Evolutionary conservation across 2,888 invertebrate genomes (phyloP).

Genomic region (Meta bourneti): DNA sequence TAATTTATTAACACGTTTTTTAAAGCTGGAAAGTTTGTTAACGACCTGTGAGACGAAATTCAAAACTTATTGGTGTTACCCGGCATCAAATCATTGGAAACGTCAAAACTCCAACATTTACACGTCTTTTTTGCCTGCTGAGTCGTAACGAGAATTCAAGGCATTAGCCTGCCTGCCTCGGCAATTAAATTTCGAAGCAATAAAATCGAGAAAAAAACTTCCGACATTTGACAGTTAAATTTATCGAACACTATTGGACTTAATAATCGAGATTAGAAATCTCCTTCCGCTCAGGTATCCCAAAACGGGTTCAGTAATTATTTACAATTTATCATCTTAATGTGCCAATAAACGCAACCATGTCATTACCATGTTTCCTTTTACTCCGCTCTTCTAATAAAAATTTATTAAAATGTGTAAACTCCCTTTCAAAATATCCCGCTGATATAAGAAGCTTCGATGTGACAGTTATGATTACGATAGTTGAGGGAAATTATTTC

Average conservation of each 20-base stretch:
- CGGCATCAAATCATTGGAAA: slow-evolving; percentile 44
- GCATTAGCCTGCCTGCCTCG: slow-evolving; percentile 45
- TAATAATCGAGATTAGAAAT: slow-evolving; percentile 72
- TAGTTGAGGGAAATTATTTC: slow-evolving; percentile 43
- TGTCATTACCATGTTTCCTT: slow-evolving; percentile 57
- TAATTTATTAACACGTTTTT: too few species aligned
- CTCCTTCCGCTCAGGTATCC: slow-evolving; percentile 46
- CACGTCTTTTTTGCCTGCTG: neutral
- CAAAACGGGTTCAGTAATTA: slow-evolving; percentile 71
- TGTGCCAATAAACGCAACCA: slow-evolving; percentile 70
- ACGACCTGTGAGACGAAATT: neutral
- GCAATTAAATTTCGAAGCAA: slow-evolving; percentile 65
- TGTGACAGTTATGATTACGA: slow-evolving; percentile 52
- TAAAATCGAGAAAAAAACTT: slow-evolving; percentile 51
- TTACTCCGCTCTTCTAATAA: slow-evolving; percentile 59
- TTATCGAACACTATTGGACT: slow-evolving; percentile 67
- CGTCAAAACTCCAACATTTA: slow-evolving; percentile 36
- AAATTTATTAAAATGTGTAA: slow-evolving; percentile 73
- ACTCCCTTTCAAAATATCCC: slow-evolving; percentile 64
- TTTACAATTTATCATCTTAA: slow-evolving; percentile 75
- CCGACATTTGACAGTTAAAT: slow-evolving; percentile 68
- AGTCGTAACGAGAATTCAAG: slow-evolving; percentile 27
- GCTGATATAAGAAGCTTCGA: slow-evolving; percentile 54
- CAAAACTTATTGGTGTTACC: slow-evolving; percentile 39
- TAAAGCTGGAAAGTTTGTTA: too few species aligned